Evolutionary conservation across 2,797 vertebrate species (phyloP), one percentile per base, ranked within the genome.

Genomic region (Schizopygopsis pylzovi): DNA sequence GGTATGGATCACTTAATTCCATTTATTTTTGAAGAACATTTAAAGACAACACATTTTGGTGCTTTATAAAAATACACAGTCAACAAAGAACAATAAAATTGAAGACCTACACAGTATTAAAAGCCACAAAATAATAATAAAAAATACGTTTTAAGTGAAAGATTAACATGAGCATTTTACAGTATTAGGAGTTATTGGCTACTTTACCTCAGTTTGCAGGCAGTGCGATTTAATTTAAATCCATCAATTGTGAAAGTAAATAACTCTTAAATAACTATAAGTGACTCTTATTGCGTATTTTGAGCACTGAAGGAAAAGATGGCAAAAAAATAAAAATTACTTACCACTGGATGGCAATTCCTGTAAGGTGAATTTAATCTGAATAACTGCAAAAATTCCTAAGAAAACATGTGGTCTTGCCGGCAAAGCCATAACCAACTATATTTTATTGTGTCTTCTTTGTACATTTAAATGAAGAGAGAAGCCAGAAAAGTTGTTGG

Each of bases 311-410:
- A 47, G 18, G 12, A 75, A 75, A 65, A 41, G 4, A 39, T 20
- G n/a, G 1, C 0, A 37, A 4, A 56, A 22, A 56, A 0, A 56
- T 1, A 41, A 1, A 0, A 67, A 56, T 49, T 1, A 91, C 93
- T 94, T 87, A 95, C 95, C 93, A 76, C 61, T 49, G n/a, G 59
- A 87, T 0, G 83, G 87, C 1, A 90, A 72, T 43, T 89, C 90
- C 81, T 86, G 87, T 80, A 88, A 81, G 49, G 78, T 88, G 3
- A 90, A 86, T 2, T 92, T 92, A 84, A 92, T 59, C 54, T 93
- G 92, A 49, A 92, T 88, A 54, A 92, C 75, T 20, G 93, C 41
- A 4, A 92, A 56, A 76, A 93, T 86, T 70, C 90, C 92, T 2
- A 91, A 86, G 6, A 94, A 43, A 41, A 94, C 45, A 28, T 88